phyloP scores from a whole-genome alignment of 2,888 invertebrate species.

The Coelinius sp. region DNA sequence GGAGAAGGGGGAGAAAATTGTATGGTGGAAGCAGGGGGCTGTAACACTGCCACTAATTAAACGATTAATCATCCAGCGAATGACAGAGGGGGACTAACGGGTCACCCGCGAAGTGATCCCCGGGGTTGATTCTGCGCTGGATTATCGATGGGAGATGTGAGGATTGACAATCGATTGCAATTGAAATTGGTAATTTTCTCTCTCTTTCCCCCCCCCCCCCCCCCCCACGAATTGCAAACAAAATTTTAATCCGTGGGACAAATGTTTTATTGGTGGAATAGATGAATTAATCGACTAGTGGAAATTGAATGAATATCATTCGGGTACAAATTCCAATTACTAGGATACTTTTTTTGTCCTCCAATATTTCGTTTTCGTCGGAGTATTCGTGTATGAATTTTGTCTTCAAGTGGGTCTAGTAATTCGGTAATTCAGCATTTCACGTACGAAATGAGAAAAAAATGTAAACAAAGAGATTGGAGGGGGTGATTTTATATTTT shows the following conservation, averaged over 20 bases:
- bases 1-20: neutral
- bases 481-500: neutral
- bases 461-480: neutral
- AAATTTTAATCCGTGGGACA: too few species aligned
- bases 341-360: too few species aligned
- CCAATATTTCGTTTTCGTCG: too few species aligned
- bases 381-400: too few species aligned
- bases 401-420: neutral
- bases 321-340: too few species aligned
- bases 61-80: slow-evolving; percentile 69
- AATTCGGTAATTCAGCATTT: neutral
- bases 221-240: too few species aligned
- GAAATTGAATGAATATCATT: too few species aligned
- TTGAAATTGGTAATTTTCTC: neutral
- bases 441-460: slow-evolving; percentile 3
- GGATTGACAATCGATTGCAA: slow-evolving; percentile 37
- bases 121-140: neutral
- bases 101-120: slow-evolving; percentile 53
- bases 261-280: too few species aligned
- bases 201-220: too few species aligned
- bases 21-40: slow-evolving; percentile 59
- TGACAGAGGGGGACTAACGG: slow-evolving; percentile 63
- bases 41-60: slow-evolving; percentile 69
- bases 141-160: slow-evolving; percentile 25
- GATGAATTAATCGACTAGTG: too few species aligned